Percentiles rank a stretch among this genome's conserved stretches.
phyloP scores from a whole-genome alignment of 2,888 invertebrate genomes.

The Parnassius glacialis region DNA sequence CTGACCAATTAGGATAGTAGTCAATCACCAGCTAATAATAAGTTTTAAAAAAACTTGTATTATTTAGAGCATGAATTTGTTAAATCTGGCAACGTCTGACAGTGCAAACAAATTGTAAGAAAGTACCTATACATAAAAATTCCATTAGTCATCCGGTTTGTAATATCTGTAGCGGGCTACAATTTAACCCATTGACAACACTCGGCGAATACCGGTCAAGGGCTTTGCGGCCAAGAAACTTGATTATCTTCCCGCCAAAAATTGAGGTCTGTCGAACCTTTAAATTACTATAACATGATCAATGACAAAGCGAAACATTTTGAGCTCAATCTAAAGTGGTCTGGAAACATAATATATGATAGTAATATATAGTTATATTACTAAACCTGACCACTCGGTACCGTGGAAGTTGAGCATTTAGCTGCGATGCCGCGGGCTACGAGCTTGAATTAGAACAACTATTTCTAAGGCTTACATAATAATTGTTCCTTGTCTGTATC shows the following conservation, averaged over 20 bases:
- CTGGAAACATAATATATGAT: too few relatives aligned
- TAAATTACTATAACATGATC: constrained; percentile 9
- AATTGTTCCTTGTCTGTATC: too few relatives aligned
- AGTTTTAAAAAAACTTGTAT: too few relatives aligned
- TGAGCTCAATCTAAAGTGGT: constrained; percentile 4
- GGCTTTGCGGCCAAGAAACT: constrained; percentile 53
- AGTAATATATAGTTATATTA: too few relatives aligned
- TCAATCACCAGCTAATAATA: too few relatives aligned
- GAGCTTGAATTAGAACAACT: too few relatives aligned
- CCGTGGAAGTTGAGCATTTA: too few relatives aligned
- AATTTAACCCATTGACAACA: constrained; percentile 39
- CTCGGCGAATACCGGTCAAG: constrained; percentile 34
- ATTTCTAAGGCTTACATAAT: too few relatives aligned
- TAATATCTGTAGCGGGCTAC: constrained; percentile 18
- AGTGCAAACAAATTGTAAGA: neutral
- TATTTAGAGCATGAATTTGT: neutral
- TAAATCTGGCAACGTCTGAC: neutral
- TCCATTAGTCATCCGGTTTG: constrained; percentile 14
- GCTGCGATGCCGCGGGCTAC: too few relatives aligned
- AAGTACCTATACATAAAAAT: neutral
- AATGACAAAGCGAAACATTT: constrained; percentile 1
- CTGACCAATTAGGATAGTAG: too few relatives aligned
- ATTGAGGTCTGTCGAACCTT: constrained; percentile 22
- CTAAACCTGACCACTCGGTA: too few relatives aligned
- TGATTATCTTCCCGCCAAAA: constrained; percentile 38